A percentile compares a stretch with the other conserved stretches of the same genome.
Conservation (phyloP, 2,113 vertebrate species). For the Piaya cayana region DNA sequence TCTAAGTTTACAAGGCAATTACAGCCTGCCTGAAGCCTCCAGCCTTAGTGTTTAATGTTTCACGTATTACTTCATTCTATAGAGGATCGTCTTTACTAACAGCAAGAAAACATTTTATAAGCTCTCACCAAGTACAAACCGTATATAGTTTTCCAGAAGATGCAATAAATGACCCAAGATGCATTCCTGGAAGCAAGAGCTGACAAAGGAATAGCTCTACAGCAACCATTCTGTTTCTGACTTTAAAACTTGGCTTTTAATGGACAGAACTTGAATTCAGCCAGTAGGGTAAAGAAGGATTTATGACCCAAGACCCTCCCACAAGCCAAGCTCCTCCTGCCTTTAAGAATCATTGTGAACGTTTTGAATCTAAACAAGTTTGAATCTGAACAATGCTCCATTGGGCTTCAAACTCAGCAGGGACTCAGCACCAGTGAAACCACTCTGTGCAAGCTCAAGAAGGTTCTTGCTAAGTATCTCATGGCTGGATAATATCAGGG, state of each 20-base stretch:
- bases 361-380: neutral
- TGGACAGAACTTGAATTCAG: neutral
- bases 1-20: constrained; percentile 14
- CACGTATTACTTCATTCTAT: constrained; percentile 2
- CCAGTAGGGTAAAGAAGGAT: neutral
- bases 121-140: neutral
- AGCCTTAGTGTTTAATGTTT: neutral
- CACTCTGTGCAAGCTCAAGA: neutral
- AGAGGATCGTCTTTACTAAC: neutral
- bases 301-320: neutral
- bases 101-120: neutral
- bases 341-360: neutral
- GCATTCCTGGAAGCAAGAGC: neutral
- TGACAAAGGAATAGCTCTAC: neutral
- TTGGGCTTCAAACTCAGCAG: neutral
- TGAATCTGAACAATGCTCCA: neutral
- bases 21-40: neutral
- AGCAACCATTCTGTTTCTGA: neutral
- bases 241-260: neutral
- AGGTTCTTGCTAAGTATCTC: neutral
- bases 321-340: neutral
- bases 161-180: neutral
- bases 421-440: neutral
- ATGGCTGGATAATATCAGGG: neutral
- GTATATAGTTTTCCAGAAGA: neutral